Conservation (phyloP, 2,113 vertebrate species). For the Coregonus clupeaformis region DNA sequence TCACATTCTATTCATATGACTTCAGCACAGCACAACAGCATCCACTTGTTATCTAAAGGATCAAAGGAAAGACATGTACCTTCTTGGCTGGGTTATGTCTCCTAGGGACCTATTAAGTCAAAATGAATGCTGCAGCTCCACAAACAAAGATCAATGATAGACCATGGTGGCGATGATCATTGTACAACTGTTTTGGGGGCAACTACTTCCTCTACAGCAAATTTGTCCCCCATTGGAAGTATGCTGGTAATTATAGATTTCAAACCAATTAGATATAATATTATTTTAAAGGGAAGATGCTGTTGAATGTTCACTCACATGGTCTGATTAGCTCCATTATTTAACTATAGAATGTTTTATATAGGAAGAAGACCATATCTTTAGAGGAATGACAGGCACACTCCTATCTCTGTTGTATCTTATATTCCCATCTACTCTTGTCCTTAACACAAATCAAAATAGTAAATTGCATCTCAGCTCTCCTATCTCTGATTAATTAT, state of each 20-base stretch:
- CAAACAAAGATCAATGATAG: neutral
- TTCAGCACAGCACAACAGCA: constrained; percentile 3
- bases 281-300: neutral
- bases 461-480: neutral
- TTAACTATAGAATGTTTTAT: neutral
- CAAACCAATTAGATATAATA: constrained; percentile 6
- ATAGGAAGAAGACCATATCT: neutral
- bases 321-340: neutral
- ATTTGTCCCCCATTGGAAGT: constrained; percentile 10
- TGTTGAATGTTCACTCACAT: neutral
- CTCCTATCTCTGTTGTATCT: neutral
- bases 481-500: constrained; percentile 5
- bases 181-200: neutral
- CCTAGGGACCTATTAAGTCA: constrained; percentile 24
- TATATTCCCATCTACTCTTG: neutral
- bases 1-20: constrained; percentile 8
- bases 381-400: neutral
- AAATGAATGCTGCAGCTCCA: neutral
- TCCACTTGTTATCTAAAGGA: constrained; percentile 2
- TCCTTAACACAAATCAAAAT: neutral
- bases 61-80: constrained; percentile 23
- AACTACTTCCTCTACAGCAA: neutral
- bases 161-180: neutral
- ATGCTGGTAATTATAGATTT: constrained; percentile 16
- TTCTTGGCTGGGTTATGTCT: constrained; percentile 22